Percentiles rank a stretch among this genome's conserved stretches.
Conservation (phyloP, 1,140 invertebrate species). For the Sesamia nonagrioides region DNA sequence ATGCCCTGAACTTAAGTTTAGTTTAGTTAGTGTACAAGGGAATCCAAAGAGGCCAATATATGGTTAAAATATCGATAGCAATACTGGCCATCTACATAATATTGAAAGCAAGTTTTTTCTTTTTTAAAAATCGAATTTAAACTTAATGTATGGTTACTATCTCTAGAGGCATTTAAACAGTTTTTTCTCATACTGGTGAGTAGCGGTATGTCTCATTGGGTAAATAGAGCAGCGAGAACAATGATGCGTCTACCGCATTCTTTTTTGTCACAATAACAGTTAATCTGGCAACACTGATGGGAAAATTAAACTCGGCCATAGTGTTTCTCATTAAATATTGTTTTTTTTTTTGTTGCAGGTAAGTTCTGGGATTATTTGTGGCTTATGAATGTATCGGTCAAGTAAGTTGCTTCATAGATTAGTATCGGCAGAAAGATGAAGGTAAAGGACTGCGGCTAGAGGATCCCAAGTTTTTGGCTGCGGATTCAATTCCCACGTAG, state of each 20-base stretch:
- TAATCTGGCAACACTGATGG: slow-evolving; percentile 60
- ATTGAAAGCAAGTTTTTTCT: neutral
- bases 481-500: neutral
- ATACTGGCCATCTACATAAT: no score
- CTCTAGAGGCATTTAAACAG: slow-evolving; percentile 10
- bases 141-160: neutral
- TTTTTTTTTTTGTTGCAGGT: slow-evolving; percentile 51
- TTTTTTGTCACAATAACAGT: slow-evolving; percentile 58
- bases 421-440: neutral
- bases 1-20: no score
- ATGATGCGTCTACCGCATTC: slow-evolving; percentile 51
- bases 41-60: no score
- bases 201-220: slow-evolving; percentile 69
- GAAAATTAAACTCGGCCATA: slow-evolving; percentile 50
- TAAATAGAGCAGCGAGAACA: slow-evolving; percentile 76
- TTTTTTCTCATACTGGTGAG: slow-evolving; percentile 23
- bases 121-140: neutral
- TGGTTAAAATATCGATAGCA: no score
- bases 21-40: no score
- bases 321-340: slow-evolving; percentile 46
- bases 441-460: neutral
- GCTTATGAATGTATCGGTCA: neutral
- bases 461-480: neutral
- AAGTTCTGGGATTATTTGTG: slow-evolving; percentile 35
- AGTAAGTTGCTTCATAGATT: slow-evolving; percentile 2